Evolutionary conservation across 1,140 invertebrate species (phyloP), one percentile per base, ranked within the genome.

Genomic region (Teleopsis dalmanni): DNA sequence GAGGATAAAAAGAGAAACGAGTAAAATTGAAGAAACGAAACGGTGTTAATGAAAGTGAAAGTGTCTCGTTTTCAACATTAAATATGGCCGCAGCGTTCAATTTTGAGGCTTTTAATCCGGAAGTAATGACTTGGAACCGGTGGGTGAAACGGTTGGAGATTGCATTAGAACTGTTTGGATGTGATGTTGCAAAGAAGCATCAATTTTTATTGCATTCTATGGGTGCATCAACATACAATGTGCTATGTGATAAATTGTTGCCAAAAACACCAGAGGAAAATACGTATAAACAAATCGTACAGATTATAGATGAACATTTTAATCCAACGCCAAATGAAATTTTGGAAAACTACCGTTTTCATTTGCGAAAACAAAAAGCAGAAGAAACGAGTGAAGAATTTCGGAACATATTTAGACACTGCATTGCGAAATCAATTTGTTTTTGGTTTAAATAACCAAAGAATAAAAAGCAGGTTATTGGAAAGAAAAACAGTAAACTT

Each of bases 311-410:
- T 33, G 41, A 55, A 34, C 53, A 50, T 18, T 61, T 56, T 23
- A 37, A 22, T 7, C 53, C 55, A 10, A 41, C 34, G n/a, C 46
- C 50, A 10, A 27, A 58, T n/a, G 59, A 62, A 44, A 60, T 62
- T 21, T 51, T 53, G 3, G 54, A 59, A 21, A 56, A 51, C 38
- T 60, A 55, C 27, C 21, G 52, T 4, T 62, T 55, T 41, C 35
- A 54, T 13, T 41, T 49, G 10, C 40, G 53, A n/a, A 56, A 52
- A 26, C 59, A 59, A 44, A 31, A 51, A n/a, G n/a, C 42, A 4
- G 53, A 55, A 7, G 50, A 62, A 44, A 44, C 29, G 11, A 36
- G 45, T 6, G 51, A 55, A 23, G 41, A 59, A n/a, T 61, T 37
- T 18, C 29, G 53, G 51, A 14, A 45, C 37, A 2, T 57, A 56